A percentile compares a stretch with the other conserved stretches of the same genome.
Conservation (phyloP, 2,113 vertebrate genomes). For the Lagenorhynchus albirostris region DNA sequence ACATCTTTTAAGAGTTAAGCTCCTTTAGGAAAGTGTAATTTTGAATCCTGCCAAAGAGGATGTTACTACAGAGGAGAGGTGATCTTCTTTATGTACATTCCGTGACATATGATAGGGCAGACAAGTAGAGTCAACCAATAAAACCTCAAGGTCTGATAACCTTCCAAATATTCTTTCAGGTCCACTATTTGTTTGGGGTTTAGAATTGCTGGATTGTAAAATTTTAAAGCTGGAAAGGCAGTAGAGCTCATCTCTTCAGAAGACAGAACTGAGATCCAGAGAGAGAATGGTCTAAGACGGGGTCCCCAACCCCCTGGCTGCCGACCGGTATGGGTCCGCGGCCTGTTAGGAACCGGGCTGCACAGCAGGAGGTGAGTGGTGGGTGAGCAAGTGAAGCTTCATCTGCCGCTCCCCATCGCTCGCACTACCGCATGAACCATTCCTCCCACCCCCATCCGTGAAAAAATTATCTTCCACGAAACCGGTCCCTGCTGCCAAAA, state of each 20-base stretch:
- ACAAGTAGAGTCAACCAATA: neutral
- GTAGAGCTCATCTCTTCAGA: neutral
- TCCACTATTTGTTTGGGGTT: neutral
- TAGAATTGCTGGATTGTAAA: neutral
- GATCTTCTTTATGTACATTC: neutral
- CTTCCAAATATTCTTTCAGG: neutral
- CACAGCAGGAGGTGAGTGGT: no score
- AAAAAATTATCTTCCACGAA: no score
- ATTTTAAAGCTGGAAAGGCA: neutral
- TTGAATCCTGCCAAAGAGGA: neutral
- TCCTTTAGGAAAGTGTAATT: neutral
- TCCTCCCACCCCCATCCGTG: no score
- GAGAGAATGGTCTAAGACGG: neutral
- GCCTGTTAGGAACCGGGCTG: no score
- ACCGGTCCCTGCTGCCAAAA: no score
- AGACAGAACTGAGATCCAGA: neutral
- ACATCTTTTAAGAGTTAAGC: neutral
- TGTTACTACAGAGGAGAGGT: neutral
- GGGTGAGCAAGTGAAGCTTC: no score
- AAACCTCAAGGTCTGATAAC: neutral
- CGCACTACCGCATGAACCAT: no score
- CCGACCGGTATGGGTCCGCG: rapidly evolving
- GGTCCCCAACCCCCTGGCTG: no score
- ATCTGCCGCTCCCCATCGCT: no score
- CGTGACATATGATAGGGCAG: neutral